Percentiles rank a stretch among this genome's conserved stretches.
Evolutionary conservation across 2,888 invertebrate species (phyloP).

Genomic region (Lymantria monacha): DNA sequence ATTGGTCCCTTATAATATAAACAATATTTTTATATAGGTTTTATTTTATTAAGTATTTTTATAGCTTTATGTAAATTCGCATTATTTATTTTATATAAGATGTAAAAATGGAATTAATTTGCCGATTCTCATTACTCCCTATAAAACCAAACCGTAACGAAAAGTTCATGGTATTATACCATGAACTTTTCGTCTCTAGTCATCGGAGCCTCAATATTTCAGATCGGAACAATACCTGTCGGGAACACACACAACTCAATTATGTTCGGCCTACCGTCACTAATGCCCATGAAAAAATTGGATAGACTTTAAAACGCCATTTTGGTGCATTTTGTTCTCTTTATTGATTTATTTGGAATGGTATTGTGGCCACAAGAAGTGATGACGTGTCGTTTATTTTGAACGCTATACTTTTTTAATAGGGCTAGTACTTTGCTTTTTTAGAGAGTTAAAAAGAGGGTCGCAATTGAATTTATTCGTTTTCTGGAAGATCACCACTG

Average conservation of each 20-base stretch:
- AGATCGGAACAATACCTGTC: conserved; percentile 45
- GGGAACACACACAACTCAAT: conserved; percentile 49
- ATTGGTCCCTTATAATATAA: too few relatives aligned
- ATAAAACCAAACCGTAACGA: background rate
- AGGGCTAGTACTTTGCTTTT: too few relatives aligned
- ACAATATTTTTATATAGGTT: too few relatives aligned
- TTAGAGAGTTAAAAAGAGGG: too few relatives aligned
- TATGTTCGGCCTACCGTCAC: conserved; percentile 48
- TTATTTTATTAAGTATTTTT: too few relatives aligned
- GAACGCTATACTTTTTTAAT: background rate
- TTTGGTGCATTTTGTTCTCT: conserved; percentile 26
- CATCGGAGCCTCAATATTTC: conserved; percentile 31
- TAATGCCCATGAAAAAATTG: conserved; percentile 46
- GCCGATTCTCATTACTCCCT: background rate
- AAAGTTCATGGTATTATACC: too few relatives aligned
- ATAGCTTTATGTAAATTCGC: too few relatives aligned
- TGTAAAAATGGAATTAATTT: background rate
- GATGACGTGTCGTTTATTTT: background rate
- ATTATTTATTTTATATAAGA: too few relatives aligned
- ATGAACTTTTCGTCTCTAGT: conserved; percentile 5
- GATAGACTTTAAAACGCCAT: conserved; percentile 26
- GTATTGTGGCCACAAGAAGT: background rate
- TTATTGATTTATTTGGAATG: conserved; percentile 14
- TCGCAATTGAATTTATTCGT: too few relatives aligned
- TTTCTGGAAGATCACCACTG: too few relatives aligned